phyloP scores from a whole-genome alignment of 2,113 vertebrate species.

The Nothocercus julius region DNA sequence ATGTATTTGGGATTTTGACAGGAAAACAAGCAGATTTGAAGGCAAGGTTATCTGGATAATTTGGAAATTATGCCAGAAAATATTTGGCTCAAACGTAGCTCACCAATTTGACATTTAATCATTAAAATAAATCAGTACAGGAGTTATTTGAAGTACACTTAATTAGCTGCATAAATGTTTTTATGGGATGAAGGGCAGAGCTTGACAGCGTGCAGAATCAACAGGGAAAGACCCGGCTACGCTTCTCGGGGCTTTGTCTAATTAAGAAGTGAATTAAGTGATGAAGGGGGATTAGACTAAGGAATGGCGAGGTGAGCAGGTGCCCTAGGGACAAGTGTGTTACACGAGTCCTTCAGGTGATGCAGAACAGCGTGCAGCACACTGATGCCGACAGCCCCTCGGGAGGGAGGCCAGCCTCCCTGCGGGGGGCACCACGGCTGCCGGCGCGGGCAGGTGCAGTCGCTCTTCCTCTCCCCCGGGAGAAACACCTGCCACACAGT shows the following conservation, averaged over 20 bases:
- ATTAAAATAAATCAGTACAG: not conserved
- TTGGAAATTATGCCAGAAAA: not conserved
- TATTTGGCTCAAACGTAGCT: not conserved
- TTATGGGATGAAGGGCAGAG: not conserved
- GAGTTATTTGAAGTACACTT: not conserved
- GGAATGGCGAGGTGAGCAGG: not conserved
- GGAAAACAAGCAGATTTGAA: conserved; percentile 1
- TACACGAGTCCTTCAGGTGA: not conserved
- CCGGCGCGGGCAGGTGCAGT: not conserved
- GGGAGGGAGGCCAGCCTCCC: rapidly evolving
- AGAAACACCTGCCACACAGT: not conserved
- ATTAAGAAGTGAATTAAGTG: not conserved
- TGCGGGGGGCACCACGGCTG: not conserved
- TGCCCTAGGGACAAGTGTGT: not conserved
- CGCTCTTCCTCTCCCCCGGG: not conserved
- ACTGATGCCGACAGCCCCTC: not conserved
- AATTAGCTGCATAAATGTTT: not conserved
- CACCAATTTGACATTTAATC: not conserved
- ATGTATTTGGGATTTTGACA: not conserved
- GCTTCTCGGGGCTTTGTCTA: not conserved
- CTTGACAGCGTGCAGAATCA: not conserved
- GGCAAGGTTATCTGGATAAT: not conserved
- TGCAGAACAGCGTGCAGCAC: not conserved
- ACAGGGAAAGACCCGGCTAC: not conserved
- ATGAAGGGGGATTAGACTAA: not conserved